Evolutionary conservation across 1,140 invertebrate genomes (phyloP).

Genomic region (Eufriesea mexicana): DNA sequence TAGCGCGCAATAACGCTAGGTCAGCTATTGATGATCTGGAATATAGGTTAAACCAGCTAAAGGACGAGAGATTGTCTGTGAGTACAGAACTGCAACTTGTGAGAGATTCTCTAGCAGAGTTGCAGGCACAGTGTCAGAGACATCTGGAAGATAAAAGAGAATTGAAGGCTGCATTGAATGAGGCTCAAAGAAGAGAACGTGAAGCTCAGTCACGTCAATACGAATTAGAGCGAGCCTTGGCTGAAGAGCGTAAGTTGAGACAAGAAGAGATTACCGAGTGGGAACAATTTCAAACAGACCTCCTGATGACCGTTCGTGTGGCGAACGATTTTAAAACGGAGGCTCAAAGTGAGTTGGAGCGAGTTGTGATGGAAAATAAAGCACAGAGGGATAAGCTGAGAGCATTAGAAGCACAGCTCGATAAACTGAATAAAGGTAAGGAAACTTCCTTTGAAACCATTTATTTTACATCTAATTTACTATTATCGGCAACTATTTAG

Average conservation of each 20-base stretch:
- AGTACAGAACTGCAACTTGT: slow-evolving; percentile 88
- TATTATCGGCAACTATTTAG: neutral
- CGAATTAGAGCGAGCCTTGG: slow-evolving; percentile 84
- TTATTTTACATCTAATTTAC: neutral
- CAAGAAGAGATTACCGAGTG: slow-evolving; percentile 90
- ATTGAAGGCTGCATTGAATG: slow-evolving; percentile 85
- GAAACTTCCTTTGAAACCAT: neutral
- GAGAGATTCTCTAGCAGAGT: slow-evolving; percentile 88
- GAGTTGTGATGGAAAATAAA: slow-evolving; percentile 91
- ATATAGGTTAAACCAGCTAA: slow-evolving; percentile 88
- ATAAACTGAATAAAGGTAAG: slow-evolving; percentile 88
- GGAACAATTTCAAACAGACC: slow-evolving; percentile 96
- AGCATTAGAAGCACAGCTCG: slow-evolving; percentile 89
- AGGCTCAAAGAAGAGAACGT: slow-evolving; percentile 86
- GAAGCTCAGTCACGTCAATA: slow-evolving; percentile 83
- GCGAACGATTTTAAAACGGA: slow-evolving; percentile 97
- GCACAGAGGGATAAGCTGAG: slow-evolving; percentile 89
- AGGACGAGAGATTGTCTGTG: slow-evolving; percentile 87
- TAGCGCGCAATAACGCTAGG: slow-evolving; percentile 91
- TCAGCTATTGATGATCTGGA: slow-evolving; percentile 91
- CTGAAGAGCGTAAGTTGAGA: slow-evolving; percentile 84
- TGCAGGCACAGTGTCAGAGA: slow-evolving; percentile 88
- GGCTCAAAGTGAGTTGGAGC: slow-evolving; percentile 91
- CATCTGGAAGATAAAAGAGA: slow-evolving; percentile 90
- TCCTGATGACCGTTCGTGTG: slow-evolving; percentile 95